These are phyloP conservation scores for Cylloceria caligata DNA, from an alignment of 2,888 invertebrate genomes.

Conservation along the genomic window DNA sequence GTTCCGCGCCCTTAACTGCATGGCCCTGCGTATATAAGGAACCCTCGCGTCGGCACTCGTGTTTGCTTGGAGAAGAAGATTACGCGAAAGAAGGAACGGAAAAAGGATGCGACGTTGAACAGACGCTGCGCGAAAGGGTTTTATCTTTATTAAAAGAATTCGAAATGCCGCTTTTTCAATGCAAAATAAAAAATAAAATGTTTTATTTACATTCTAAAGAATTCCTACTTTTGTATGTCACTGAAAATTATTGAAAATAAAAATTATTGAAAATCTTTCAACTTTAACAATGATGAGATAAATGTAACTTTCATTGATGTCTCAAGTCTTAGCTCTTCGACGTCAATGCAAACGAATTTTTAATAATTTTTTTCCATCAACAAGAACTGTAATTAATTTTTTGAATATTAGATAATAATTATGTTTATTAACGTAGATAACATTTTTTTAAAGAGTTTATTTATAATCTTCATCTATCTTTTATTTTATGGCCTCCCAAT, in stretches of 20 bases:
- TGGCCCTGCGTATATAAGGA: neutral
- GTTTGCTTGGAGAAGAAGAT: conserved; percentile 44
- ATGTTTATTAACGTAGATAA: too few relatives aligned
- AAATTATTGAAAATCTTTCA: neutral
- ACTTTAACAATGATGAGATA: neutral
- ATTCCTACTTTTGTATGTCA: neutral
- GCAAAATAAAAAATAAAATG: neutral
- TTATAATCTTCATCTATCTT: neutral
- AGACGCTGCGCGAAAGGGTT: neutral
- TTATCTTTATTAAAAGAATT: neutral
- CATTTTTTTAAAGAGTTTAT: neutral
- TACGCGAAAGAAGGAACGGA: neutral
- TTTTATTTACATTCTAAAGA: too few relatives aligned
- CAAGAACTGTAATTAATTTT: too few relatives aligned
- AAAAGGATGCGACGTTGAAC: conserved; percentile 53
- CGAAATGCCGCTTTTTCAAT: neutral
- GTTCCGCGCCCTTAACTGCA: conserved; percentile 61
- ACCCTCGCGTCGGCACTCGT: conserved; percentile 48
- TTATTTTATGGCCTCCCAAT: neutral
- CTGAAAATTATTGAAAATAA: neutral
- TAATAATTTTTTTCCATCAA: too few relatives aligned
- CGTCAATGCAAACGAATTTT: too few relatives aligned
- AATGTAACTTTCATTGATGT: neutral
- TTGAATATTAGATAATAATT: too few relatives aligned
- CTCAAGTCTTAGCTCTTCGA: too few relatives aligned